phyloP scores from a whole-genome alignment of 92 coral and sea anemone genomes.

The Parazoanthus atlanticus region DNA sequence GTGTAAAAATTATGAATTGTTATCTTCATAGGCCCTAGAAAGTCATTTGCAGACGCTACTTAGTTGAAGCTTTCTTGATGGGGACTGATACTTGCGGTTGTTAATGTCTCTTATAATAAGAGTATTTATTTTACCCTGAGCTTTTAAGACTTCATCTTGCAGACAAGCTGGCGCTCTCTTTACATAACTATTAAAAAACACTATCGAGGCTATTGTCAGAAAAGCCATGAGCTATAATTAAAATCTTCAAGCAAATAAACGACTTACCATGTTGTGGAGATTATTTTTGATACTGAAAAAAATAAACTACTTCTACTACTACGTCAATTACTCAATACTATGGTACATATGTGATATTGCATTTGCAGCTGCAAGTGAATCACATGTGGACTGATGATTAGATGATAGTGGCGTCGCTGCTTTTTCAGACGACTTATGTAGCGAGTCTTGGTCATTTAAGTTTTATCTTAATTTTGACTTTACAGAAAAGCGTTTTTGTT shows the following conservation, averaged over 20 bases:
- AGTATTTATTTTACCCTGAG: neutral
- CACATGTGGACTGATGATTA: neutral
- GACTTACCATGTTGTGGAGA: neutral
- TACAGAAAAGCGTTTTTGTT: neutral
- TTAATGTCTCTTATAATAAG: neutral
- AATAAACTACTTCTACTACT: no score
- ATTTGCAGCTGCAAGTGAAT: neutral
- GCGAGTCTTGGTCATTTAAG: neutral
- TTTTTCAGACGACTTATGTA: neutral
- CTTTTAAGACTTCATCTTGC: conserved; percentile 23
- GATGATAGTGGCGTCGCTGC: neutral
- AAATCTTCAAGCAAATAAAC: neutral
- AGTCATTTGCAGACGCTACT: conserved; percentile 1
- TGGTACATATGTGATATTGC: neutral
- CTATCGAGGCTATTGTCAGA: neutral
- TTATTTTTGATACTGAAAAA: neutral
- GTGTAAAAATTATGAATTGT: no score
- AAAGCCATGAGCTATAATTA: neutral
- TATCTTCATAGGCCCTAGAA: neutral
- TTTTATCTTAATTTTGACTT: no score
- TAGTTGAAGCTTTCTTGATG: neutral
- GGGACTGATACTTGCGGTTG: neutral
- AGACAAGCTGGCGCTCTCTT: neutral
- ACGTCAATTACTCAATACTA: no score
- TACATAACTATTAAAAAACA: neutral